Percentiles rank a stretch among this genome's conserved stretches.
These are phyloP conservation scores for Oncorhynchus nerka DNA, from an alignment of 2,113 vertebrate species.

Conservation along the genomic window DNA sequence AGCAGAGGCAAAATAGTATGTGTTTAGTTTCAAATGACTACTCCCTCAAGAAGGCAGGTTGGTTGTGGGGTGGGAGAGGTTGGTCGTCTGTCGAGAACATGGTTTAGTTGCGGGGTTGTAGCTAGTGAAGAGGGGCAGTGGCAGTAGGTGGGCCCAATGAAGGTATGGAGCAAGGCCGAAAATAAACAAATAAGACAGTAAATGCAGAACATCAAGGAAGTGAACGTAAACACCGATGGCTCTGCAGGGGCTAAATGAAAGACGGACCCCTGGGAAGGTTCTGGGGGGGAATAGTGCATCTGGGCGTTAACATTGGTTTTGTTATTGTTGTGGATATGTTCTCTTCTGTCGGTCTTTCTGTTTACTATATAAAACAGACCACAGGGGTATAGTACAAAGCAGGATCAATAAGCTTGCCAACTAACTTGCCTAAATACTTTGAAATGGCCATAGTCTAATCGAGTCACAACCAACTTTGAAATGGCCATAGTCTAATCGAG, in stretches of 20 bases:
- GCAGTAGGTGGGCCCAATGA: neutral
- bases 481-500: no score
- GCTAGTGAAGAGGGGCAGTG: neutral
- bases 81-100: neutral
- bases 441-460: no score
- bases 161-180: neutral
- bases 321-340: no score
- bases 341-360: no score
- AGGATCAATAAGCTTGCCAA: no score
- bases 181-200: slow-evolving; percentile 22
- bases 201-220: neutral
- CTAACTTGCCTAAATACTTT: no score
- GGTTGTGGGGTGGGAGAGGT: slow-evolving; percentile 1
- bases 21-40: neutral
- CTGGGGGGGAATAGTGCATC: no score
- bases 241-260: slow-evolving; percentile 14
- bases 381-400: no score
- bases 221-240: neutral
- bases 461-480: no score
- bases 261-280: neutral
- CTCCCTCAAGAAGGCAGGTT: neutral
- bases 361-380: no score
- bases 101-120: no score
- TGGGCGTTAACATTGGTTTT: no score
- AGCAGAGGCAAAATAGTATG: neutral